phyloP scores from a whole-genome alignment of 2,888 invertebrate species.

The Apeira syringaria region DNA sequence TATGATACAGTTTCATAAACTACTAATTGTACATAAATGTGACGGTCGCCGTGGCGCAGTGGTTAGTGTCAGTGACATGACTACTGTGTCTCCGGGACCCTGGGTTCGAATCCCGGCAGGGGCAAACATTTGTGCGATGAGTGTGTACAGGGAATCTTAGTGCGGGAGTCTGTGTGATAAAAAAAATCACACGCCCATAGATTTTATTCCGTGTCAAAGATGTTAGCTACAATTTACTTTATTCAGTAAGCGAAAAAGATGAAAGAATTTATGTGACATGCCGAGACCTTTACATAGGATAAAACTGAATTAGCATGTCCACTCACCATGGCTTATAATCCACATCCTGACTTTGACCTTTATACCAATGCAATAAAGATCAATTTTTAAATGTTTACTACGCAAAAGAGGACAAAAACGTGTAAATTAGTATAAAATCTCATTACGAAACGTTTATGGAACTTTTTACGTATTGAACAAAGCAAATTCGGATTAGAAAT shows the following conservation, averaged over 20 bases:
- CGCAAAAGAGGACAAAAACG: not conserved
- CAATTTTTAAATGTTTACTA: not conserved
- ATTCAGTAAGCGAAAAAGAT: slow-evolving; percentile 3
- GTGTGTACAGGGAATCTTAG: too few relatives aligned
- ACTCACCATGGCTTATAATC: not conserved
- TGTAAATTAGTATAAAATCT: slow-evolving; percentile 9
- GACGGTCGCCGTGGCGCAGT: too few relatives aligned
- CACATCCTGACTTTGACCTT: not conserved
- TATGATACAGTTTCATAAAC: too few relatives aligned
- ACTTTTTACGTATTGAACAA: slow-evolving; percentile 7
- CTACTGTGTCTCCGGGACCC: too few relatives aligned
- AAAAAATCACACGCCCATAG: too few relatives aligned
- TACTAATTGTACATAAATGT: too few relatives aligned
- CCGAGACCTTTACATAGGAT: slow-evolving; percentile 5
- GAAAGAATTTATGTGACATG: slow-evolving; percentile 6
- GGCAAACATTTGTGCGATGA: too few relatives aligned
- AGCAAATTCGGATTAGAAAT: slow-evolving; percentile 2
- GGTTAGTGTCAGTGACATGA: too few relatives aligned
- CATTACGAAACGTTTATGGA: slow-evolving; percentile 12
- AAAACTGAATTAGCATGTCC: slow-evolving; percentile 9
- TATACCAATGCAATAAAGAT: not conserved
- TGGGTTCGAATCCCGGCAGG: too few relatives aligned
- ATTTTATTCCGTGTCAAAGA: not conserved
- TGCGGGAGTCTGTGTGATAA: too few relatives aligned
- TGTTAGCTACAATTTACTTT: not conserved